Base-by-base conservation (phyloP, 2,797 vertebrate species). In the Antennarius maculatus region DNA sequence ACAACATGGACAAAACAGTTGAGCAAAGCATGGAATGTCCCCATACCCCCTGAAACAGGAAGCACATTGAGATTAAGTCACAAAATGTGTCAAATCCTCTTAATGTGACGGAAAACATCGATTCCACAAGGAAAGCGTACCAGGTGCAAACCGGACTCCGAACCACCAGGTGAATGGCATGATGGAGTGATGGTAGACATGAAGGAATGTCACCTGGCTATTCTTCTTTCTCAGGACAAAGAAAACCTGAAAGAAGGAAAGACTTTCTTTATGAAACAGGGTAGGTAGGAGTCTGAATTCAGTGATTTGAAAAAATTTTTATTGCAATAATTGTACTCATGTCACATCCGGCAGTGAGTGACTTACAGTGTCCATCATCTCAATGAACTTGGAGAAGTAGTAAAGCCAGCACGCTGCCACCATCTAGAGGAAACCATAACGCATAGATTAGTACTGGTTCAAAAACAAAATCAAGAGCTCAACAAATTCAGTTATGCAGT, bases 111-210 rank as follows among this genome's bases (percentile, higher is more conserved):
- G 7, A 53, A 50, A 54, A 41, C 11, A 1, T 0, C 15, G 13
- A 13, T 39, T 39, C 37, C 37, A 39, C 37, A 43, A 4, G 10
- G 1, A 15, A 27, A 18, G 11, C 18, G 1, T 95, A 98, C 98
- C 98, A 95, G 95, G 4, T 86, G 97, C 87, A 92, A 99, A 99
- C 79, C 95, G 96, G 78, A 99, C 96, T 65, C 98, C 98, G 86
- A 99, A 99, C 98, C 97, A 99, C 98, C 98, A 99, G 78, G 97
- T 99, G 91, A 96, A 99, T 1, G 98, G 95, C 97, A 99, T 99
- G 86, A 98, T 97, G 34, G 97, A 95, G 86, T 99, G 98, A 92
- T 99, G 97, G 85, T 94, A 98, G 69, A 99, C 97, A 54, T 99
- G 97, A 76, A 99, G 95, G 85, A 99, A 99, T 43, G 96, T 97